Percentiles rank a stretch among this genome's conserved stretches.
phyloP scores from a whole-genome alignment of 2,888 invertebrate genomes.

The Acanthosepion lycidas region DNA sequence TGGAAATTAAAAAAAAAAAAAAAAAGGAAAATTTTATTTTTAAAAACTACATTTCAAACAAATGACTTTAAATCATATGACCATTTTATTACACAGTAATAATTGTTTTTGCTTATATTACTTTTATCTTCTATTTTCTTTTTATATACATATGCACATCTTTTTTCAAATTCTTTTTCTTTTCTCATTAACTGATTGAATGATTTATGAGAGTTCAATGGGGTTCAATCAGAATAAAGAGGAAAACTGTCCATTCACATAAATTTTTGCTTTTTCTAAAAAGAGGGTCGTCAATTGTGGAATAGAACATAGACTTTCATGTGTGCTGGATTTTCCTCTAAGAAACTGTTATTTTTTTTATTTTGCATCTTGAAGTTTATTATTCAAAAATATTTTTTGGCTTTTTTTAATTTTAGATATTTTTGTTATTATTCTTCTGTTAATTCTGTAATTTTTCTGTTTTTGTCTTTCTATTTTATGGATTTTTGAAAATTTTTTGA shows the following conservation, averaged over 20 bases:
- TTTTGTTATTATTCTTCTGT: too few species aligned
- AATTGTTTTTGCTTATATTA: not conserved
- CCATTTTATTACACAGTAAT: not conserved
- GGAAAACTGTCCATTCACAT: constrained; percentile 33
- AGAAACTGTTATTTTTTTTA: too few species aligned
- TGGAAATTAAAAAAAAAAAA: not conserved
- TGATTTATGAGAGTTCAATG: constrained; percentile 6
- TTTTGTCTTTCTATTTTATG: too few species aligned
- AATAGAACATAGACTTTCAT: too few species aligned
- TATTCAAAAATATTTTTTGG: too few species aligned
- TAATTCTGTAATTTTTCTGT: too few species aligned
- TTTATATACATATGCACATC: too few species aligned
- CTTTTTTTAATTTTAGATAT: too few species aligned
- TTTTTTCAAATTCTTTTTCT: not conserved
- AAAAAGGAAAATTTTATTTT: not conserved
- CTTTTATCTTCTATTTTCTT: too few species aligned
- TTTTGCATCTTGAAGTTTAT: too few species aligned
- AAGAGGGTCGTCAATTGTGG: not conserved
- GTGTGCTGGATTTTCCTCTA: too few species aligned
- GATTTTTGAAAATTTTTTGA: too few species aligned
- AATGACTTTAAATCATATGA: constrained; percentile 33
- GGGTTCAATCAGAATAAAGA: constrained; percentile 16
- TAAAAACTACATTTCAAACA: constrained; percentile 1
- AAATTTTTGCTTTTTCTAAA: not conserved
- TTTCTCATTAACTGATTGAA: not conserved